A percentile compares a stretch with the other conserved stretches of the same genome.
These are phyloP conservation scores for Protodeltote pygarga DNA, from an alignment of 2,888 invertebrate genomes.

Conservation along the genomic window DNA sequence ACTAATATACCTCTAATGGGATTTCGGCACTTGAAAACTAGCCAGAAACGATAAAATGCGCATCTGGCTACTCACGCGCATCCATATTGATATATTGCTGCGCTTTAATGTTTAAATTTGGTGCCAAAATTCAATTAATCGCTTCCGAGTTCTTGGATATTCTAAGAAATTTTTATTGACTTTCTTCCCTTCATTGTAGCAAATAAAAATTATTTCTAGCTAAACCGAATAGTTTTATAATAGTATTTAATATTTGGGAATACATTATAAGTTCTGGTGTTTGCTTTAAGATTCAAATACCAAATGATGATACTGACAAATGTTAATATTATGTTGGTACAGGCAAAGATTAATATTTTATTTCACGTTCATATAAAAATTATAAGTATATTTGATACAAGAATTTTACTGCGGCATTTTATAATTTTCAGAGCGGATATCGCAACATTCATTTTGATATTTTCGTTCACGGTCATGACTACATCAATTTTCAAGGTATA, in stretches of 20 bases:
- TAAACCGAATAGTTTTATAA: constrained; percentile 10
- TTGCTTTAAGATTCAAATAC: too few species aligned
- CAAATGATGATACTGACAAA: neutral
- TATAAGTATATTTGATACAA: constrained; percentile 5
- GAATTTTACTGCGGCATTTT: constrained; percentile 32
- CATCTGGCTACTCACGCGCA: constrained; percentile 78
- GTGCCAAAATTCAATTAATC: constrained; percentile 69
- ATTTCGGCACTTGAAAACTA: constrained; percentile 84
- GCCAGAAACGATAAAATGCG: constrained; percentile 81
- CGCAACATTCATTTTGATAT: constrained; percentile 45
- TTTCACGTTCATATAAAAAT: too few species aligned
- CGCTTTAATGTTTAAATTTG: constrained; percentile 74
- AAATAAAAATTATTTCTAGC: constrained; percentile 12
- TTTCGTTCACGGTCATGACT: constrained; percentile 51
- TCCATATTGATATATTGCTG: constrained; percentile 75
- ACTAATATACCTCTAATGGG: constrained; percentile 80
- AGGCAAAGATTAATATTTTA: too few species aligned
- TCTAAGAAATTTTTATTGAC: constrained; percentile 32
- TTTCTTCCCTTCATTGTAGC: constrained; percentile 6
- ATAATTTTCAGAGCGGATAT: constrained; percentile 52
- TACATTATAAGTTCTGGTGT: too few species aligned
- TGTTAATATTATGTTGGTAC: too few species aligned
- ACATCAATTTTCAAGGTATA: constrained; percentile 8
- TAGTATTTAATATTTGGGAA: neutral
- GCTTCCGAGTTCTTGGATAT: constrained; percentile 56